Conservation (phyloP, 2,797 vertebrate genomes). For the Sarcoramphus papa region DNA sequence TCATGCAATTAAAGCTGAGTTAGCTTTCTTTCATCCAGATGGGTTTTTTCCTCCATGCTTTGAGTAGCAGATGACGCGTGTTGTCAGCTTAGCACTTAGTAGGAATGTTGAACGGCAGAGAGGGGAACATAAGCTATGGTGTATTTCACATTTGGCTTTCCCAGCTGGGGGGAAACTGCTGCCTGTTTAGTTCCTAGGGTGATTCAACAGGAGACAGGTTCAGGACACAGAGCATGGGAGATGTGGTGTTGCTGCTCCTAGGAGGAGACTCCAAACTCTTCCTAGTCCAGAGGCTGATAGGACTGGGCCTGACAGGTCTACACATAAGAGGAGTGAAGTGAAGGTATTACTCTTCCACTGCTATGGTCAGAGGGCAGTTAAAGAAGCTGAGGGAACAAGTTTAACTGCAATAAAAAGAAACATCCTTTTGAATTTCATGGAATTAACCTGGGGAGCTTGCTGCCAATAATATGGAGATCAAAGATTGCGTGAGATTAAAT, state of each 20-base stretch:
- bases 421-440: background rate
- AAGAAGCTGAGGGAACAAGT: background rate
- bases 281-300: background rate
- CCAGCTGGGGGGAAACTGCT: background rate
- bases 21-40: background rate
- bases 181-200: background rate
- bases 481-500: slow-evolving; percentile 11
- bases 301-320: background rate
- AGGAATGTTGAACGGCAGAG: background rate
- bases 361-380: background rate
- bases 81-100: background rate
- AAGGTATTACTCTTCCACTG: background rate
- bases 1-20: background rate
- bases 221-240: background rate
- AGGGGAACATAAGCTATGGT: background rate
- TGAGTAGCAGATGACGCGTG: background rate
- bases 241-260: background rate
- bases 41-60: background rate
- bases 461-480: background rate
- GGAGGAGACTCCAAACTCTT: background rate
- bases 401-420: background rate
- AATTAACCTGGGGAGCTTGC: background rate
- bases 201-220: background rate
- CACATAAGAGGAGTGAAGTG: background rate
- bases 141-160: background rate